Conservation (phyloP, 1,140 invertebrate species). For the Aphis gossypii region DNA sequence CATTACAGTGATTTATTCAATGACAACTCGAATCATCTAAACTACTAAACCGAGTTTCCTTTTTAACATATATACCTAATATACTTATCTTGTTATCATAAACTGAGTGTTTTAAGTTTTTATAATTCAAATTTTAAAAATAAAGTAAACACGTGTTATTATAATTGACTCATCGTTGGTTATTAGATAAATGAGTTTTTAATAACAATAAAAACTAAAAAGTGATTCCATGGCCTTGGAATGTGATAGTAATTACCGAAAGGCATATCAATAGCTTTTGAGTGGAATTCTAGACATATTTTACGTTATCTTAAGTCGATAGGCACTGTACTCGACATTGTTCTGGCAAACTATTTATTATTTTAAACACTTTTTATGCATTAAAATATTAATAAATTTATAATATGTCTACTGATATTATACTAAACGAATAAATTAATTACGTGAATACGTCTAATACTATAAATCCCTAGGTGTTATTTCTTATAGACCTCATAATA, state of each 20-base stretch:
- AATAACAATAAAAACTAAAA: background rate
- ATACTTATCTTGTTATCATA: background rate
- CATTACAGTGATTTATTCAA: background rate
- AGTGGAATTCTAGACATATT: constrained; percentile 19
- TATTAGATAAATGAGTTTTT: background rate
- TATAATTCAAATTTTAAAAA: background rate
- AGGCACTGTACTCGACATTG: background rate
- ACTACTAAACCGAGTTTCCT: background rate
- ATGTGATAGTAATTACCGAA: background rate
- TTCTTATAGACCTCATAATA: background rate
- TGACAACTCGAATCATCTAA: background rate
- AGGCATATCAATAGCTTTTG: background rate
- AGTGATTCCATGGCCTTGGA: background rate
- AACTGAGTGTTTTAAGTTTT: background rate
- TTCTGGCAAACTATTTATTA: background rate
- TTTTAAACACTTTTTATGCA: background rate
- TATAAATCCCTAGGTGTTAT: background rate
- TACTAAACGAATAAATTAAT: background rate
- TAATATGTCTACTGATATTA: background rate
- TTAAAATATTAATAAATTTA: background rate
- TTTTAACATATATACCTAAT: background rate
- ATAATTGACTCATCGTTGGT: background rate
- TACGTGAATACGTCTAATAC: background rate
- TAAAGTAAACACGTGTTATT: background rate
- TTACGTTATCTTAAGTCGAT: background rate